phyloP scores from a whole-genome alignment of 1,140 invertebrate species.

The Drosophila lini region DNA sequence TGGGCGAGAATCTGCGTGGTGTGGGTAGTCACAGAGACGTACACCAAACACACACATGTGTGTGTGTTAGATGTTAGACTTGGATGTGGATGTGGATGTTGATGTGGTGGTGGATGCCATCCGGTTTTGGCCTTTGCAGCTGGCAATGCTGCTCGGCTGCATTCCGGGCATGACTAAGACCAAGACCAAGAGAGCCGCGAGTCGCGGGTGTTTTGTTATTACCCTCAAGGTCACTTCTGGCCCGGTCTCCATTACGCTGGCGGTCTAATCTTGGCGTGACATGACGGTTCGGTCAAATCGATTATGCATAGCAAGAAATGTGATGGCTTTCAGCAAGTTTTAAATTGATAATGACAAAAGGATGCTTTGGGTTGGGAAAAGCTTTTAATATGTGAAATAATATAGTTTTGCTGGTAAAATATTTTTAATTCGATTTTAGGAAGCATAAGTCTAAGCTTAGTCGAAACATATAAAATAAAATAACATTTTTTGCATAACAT shows the following conservation, averaged over 20 bases:
- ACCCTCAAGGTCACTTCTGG: constrained; percentile 74
- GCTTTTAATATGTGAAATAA: neutral
- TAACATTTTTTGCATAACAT: neutral
- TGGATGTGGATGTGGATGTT: constrained; percentile 25
- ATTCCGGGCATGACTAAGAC: constrained; percentile 76
- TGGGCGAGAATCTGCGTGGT: constrained; percentile 41
- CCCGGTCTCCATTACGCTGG: constrained; percentile 35
- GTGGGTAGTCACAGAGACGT: constrained; percentile 19
- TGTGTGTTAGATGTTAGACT: constrained; percentile 31
- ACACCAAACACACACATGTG: constrained; percentile 1
- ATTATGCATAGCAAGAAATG: constrained; percentile 16
- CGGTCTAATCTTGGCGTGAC: constrained; percentile 50
- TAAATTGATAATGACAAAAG: neutral
- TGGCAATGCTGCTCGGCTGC: constrained; percentile 73
- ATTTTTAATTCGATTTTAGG: neutral
- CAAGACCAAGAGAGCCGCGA: constrained; percentile 67
- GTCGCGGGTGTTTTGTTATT: constrained; percentile 77
- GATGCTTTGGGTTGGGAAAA: neutral
- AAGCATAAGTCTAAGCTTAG: neutral
- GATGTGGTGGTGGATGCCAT: constrained; percentile 67
- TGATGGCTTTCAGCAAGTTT: neutral
- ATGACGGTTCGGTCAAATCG: constrained; percentile 38
- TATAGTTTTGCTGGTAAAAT: too few relatives aligned
- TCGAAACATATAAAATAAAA: neutral
- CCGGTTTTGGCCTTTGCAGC: constrained; percentile 64